Base-by-base conservation (phyloP, 2,797 vertebrate species). In the Spinus olivaceus region DNA sequence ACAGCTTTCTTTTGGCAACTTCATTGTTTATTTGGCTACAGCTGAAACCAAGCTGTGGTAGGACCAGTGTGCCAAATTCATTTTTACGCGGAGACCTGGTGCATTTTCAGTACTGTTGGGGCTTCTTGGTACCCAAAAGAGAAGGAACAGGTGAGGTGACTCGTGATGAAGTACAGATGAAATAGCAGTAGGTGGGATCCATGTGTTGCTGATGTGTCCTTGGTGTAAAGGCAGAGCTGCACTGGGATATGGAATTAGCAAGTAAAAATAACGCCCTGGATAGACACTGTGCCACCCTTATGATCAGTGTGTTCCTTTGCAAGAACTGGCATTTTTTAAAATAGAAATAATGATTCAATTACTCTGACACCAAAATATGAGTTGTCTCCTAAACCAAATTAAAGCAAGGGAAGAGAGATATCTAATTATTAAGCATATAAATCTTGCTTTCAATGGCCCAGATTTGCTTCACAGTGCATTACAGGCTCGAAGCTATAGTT, bases 371-470 rank as follows among this genome's bases (percentile, higher is more conserved):
- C 23, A 88, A 86, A 79, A 60, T 46, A 67, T 27, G 44, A 88
- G 35, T 82, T 85, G 63, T 81, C 81, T 88, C 49, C 54, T 79
- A 85, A 87, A 85, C 44, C 37, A 93, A 91, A 82, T 92, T 85
- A 87, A 87, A 91, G 21, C 35, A 77, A 86, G 13, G 18, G 35
- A 78, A 78, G n/a, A 70, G 27, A 80, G 19, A 53, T 50, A 46
- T 49, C 73, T 92, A 88, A 92, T 92, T 77, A 76, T 79, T 94
- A 61, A 5, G 5, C 32, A 35, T 63, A 76, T 39, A 76, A 79
- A 76, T 65, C 77, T 69, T 76, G 63, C 50, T 90, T 86, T 79
- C 63, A 65, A 19, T 23, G 32, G 47, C 39, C 32, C 39, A 69
- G 46, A 79, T 92, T 69, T 92, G 51, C 54, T 41, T 70, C 54